Evolutionary conservation across 2,888 invertebrate genomes (phyloP), one percentile per base, ranked within the genome.

Genomic region (Lapara coniferarum): DNA sequence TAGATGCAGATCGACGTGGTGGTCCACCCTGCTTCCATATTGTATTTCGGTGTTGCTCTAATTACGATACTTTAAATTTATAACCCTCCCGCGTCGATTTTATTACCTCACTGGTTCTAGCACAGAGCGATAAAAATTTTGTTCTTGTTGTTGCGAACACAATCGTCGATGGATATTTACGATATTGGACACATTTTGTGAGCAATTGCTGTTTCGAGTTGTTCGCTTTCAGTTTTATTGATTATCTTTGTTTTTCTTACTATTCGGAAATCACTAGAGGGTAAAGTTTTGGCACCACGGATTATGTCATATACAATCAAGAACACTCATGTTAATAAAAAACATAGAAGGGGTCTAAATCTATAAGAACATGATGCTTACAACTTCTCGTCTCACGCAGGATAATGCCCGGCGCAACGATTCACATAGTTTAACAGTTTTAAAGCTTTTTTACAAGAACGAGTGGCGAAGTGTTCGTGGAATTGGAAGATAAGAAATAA

Each of bases 401-500:
- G 44, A 51, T 66, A 66, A 49, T 25, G 52, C 7, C 56, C 46
- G 37, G 19, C 19, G 58, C 51, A 49, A 59, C 63, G 10, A 59
- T 63, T 69, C 67, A 70, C 69, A 71, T 69, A 67, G 72, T 71
- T 73, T 66, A 71, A 74, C 71, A 30, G 53, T 75, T 75, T 73
- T 74, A 46, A 49, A 46, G 30, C 13, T 76, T 77, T 76, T 72
- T 68, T 69, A 77, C 71, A 73, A 70, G 73, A 74, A 74, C 71
- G 74, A 77, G 71, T 76, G 74, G 75, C 77, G 73, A 75, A 77
- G 74, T 78, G 72, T 91, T 90, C 91, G 82, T 70, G 73, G 90
- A 90, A 90, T 78, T 69, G 69, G 71, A 80, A 86, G 88, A 88
- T 89, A 89, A 88, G 81, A 75, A 77, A 78, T 79, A 78, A 79